Evolutionary conservation across 2,888 invertebrate genomes (phyloP).

Genomic region (Vannuccia rotundouncinata): DNA sequence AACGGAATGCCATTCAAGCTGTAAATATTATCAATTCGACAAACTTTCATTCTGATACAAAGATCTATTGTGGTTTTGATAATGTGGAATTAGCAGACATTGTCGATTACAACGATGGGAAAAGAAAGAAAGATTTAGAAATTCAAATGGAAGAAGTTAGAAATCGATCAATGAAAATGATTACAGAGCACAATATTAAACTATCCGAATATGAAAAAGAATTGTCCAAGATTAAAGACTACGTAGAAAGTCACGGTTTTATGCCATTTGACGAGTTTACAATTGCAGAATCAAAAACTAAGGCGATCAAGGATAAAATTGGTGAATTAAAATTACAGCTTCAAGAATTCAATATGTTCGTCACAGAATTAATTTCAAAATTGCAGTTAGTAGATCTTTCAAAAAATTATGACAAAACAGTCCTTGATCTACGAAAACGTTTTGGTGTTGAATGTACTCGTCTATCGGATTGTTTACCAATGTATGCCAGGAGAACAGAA

Average conservation of each 20-base stretch:
- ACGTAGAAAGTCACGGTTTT: neutral
- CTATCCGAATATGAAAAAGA: neutral
- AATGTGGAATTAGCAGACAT: neutral
- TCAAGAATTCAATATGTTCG: neutral
- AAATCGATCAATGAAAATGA: neutral
- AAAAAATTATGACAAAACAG: neutral
- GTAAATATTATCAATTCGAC: neutral
- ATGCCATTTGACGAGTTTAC: neutral
- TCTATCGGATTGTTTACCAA: slow-evolving; percentile 42
- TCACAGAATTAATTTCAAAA: neutral
- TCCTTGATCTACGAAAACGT: neutral
- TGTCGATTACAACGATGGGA: neutral
- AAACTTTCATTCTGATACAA: neutral
- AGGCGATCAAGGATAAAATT: neutral
- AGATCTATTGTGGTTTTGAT: neutral
- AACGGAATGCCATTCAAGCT: neutral
- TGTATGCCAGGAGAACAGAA: slow-evolving; percentile 47
- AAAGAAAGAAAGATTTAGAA: neutral
- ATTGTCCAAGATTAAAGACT: neutral
- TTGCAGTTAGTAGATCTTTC: neutral
- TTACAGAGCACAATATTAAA: neutral
- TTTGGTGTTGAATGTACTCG: slow-evolving; percentile 56
- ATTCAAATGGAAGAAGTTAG: neutral
- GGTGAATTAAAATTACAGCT: neutral
- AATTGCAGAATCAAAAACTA: neutral